These are phyloP conservation scores for Origma solitaria DNA, from an alignment of 2,113 vertebrate genomes.

Conservation along the genomic window DNA sequence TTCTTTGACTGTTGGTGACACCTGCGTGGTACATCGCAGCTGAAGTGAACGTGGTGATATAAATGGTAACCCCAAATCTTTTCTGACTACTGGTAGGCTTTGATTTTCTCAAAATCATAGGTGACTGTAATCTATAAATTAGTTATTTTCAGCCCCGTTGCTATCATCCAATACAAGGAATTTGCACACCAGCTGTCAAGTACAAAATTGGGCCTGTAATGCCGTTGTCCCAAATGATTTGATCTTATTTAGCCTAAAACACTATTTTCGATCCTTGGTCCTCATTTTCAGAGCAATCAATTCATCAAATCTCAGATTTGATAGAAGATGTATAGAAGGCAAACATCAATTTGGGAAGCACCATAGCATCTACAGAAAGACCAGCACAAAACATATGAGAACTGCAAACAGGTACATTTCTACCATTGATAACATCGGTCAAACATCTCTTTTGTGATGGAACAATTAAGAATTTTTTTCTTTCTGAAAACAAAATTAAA, in stretches of 20 bases:
- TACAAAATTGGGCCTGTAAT: neutral
- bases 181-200: neutral
- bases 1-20: neutral
- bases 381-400: neutral
- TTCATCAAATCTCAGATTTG: neutral
- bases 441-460: neutral
- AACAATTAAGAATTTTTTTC: neutral
- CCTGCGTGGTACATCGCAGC: neutral
- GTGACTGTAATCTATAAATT: neutral
- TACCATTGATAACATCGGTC: neutral
- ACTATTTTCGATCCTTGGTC: neutral
- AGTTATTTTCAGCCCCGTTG: neutral
- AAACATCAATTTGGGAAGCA: neutral
- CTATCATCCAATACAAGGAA: neutral
- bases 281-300: neutral
- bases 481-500: neutral
- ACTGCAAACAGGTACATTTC: neutral
- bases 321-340: neutral
- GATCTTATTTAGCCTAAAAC: neutral
- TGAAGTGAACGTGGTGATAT: neutral
- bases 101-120: neutral
- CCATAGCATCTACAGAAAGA: neutral
- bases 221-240: neutral
- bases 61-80: neutral
- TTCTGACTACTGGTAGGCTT: neutral